Percentiles rank a stretch among this genome's conserved stretches.
Conservation (phyloP, 2,797 vertebrate genomes). For the Varecia variegata region DNA sequence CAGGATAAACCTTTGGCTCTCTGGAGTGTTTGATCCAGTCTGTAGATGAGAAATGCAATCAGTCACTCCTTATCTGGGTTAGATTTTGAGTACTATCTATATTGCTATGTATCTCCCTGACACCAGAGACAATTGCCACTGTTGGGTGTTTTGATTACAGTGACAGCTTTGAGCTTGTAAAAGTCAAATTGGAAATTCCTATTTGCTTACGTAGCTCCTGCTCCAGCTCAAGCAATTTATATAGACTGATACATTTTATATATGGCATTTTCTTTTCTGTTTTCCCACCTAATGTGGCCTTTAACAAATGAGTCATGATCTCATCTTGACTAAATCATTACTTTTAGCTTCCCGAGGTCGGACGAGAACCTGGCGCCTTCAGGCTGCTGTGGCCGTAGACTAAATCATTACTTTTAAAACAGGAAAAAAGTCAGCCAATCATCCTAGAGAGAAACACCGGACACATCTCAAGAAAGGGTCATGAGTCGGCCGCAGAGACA, state of each 20-base stretch:
- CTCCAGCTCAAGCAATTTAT: neutral
- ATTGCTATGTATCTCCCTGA: neutral
- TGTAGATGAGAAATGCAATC: neutral
- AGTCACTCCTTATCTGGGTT: constrained; percentile 7
- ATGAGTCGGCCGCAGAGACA: neutral
- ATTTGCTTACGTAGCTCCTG: neutral
- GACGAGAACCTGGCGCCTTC: no score
- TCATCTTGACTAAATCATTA: constrained; percentile 1
- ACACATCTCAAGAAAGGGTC: neutral
- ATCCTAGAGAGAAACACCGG: neutral
- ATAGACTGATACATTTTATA: constrained; percentile 1
- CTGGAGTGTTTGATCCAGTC: neutral
- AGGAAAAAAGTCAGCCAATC: neutral
- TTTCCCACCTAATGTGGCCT: neutral
- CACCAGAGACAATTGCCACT: neutral
- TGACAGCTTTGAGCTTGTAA: neutral
- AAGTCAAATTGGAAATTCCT: neutral
- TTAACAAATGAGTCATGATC: constrained; percentile 37
- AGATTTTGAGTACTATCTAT: neutral
- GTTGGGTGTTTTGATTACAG: neutral
- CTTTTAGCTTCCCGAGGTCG: no score
- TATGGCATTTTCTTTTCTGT: constrained; percentile 49
- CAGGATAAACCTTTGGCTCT: constrained; percentile 48
- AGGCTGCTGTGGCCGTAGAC: no score
- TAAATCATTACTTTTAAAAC: constrained; percentile 38